These are phyloP conservation scores for Poecilia gillii DNA, from an alignment of 2,797 vertebrate genomes.

Conservation along the genomic window DNA sequence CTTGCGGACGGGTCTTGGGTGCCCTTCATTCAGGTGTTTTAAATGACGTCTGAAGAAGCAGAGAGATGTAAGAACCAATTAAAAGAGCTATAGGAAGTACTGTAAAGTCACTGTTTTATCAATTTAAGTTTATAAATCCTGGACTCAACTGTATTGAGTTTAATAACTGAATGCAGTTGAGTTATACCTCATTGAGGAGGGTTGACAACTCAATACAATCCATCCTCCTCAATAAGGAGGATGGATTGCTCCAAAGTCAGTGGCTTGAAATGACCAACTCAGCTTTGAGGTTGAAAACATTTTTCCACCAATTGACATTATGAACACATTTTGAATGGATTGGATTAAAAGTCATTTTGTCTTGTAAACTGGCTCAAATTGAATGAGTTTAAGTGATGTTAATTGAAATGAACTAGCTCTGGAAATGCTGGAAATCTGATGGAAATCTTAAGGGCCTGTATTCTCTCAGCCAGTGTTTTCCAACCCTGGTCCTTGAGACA, in stretches of 20 bases:
- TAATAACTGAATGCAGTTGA: not conserved
- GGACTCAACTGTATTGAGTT: not conserved
- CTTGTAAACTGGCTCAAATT: not conserved
- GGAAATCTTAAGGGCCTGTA: not conserved
- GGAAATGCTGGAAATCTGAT: not conserved
- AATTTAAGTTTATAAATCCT: not conserved
- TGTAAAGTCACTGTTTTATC: not conserved
- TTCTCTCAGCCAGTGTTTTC: not conserved
- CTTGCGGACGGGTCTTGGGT: no score
- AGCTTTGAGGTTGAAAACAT: not conserved
- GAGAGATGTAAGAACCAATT: not conserved
- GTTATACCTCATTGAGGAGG: no score
- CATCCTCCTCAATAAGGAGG: no score
- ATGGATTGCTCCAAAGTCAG: not conserved
- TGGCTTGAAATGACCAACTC: not conserved
- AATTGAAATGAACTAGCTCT: not conserved
- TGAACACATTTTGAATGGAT: not conserved
- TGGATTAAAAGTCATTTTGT: not conserved
- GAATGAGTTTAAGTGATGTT: not conserved
- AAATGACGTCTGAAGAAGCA: not conserved
- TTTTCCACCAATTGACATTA: not conserved
- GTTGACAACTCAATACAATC: no score
- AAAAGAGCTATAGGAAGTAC: not conserved
- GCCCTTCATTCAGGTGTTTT: not conserved
- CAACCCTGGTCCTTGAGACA: no score